Evolutionary conservation across 2,888 invertebrate species (phyloP), one percentile per base, ranked within the genome.

Genomic region (Dasypogon diadema): DNA sequence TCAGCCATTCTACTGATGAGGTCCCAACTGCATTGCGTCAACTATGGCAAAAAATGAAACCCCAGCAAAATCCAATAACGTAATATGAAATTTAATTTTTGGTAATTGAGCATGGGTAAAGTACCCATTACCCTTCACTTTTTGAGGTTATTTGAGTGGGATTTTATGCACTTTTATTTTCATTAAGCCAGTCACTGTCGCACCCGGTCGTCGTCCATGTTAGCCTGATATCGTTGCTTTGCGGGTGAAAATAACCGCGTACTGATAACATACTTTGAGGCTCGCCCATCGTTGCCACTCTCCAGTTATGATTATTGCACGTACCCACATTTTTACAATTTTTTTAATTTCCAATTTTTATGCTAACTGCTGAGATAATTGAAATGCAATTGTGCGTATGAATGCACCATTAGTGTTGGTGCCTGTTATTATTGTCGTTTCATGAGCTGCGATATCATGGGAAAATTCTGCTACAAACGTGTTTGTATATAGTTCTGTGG

Each of bases 341-440:
- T 70, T 70, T 70, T 70, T 70, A 70, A 70, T 70, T 54, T 54
- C 18, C 54, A 54, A 70, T 70, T 70, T 70, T 70, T 54, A 70
- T 70, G 76, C 77, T 68, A 78, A 77, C 77, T 76, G 78, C 75
- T 75, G 78, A 55, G 77, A 75, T 76, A 78, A 79, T 79, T 79
- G 79, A 78, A 79, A 79, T 78, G 77, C 78, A 78, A 78, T 77
- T 77, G 78, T 75, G 75, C 77, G 76, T 77, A 78, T 78, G 75
- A 79, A 78, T 77, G 77, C 12, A 55, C 30, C 70, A 70, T 70
- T 54, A 70, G 30, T 65, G 65, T 65, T 65, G 48, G 54, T 54
- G 54, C 34, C n/a, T 6, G 55, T 10, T 10, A 55, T 21, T 55
- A 55, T 21, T 6, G 24, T 18, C 2, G 21, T 30, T 18, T 14